Percentiles rank a stretch among this genome's conserved stretches.
Evolutionary conservation across 2,888 invertebrate genomes (phyloP).

Genomic region (Drosophila kuntzei): DNA sequence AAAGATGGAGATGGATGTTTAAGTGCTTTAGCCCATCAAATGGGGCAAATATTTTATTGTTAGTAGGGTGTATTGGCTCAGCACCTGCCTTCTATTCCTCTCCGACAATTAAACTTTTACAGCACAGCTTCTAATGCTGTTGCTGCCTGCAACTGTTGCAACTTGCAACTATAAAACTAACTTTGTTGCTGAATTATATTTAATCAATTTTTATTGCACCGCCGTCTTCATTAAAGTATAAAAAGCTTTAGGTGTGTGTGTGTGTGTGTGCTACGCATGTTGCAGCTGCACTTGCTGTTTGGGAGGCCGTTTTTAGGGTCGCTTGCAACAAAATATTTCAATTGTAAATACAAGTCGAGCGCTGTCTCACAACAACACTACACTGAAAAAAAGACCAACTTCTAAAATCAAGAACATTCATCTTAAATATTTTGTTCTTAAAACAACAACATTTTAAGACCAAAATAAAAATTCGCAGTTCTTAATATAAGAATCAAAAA

Average conservation of each 20-base stretch:
- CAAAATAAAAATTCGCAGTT: too few species aligned
- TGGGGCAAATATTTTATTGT: conserved; percentile 64
- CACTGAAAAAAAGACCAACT: too few species aligned
- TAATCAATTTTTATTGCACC: conserved; percentile 81
- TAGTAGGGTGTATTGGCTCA: conserved; percentile 20
- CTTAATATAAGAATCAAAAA: too few species aligned
- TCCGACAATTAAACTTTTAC: conserved; percentile 74
- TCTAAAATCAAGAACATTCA: too few species aligned
- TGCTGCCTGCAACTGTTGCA: conserved; percentile 30
- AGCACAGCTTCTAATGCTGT: conserved; percentile 68
- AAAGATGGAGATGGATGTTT: conserved; percentile 40
- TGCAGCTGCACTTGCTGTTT: conserved; percentile 54
- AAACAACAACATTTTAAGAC: too few species aligned
- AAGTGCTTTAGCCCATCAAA: conserved; percentile 64
- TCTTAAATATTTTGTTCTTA: too few species aligned
- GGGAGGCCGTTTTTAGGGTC: conserved; percentile 42
- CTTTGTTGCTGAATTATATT: conserved; percentile 81
- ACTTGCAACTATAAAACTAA: conserved; percentile 74
- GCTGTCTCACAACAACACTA: conserved; percentile 28
- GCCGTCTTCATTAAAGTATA: conserved; percentile 81
- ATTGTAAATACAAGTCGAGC: conserved; percentile 49
- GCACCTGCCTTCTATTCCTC: conserved; percentile 20
- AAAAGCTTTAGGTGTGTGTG: conserved; percentile 46
- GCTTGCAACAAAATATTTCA: conserved; percentile 61
- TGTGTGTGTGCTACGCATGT: conserved; percentile 42